Conservation (phyloP, 2,113 vertebrate genomes). For the Verasper variegatus region DNA sequence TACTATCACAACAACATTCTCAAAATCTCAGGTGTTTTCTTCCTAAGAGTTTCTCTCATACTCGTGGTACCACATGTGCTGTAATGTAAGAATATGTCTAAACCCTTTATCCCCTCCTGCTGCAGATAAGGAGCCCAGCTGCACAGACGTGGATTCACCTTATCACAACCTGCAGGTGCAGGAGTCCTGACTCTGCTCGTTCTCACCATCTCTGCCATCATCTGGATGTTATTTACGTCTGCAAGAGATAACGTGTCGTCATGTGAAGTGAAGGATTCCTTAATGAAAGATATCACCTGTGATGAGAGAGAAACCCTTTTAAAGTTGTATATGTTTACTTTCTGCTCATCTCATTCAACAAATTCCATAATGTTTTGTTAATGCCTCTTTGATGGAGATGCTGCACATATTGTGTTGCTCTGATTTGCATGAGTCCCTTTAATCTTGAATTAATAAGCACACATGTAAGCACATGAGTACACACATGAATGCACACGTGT, state of each 20-base stretch:
- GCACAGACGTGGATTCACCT: neutral
- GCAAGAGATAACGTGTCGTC: conserved; percentile 3
- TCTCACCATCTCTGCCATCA: conserved; percentile 11
- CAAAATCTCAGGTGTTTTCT: too few relatives aligned
- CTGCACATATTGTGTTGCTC: neutral
- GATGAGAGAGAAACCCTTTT: neutral
- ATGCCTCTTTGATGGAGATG: conserved; percentile 10
- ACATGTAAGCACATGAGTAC: neutral
- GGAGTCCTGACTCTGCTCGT: neutral
- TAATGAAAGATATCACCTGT: neutral
- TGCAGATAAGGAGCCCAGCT: neutral
- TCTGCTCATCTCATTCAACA: neutral
- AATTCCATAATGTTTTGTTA: conserved; percentile 10
- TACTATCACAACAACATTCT: too few relatives aligned
- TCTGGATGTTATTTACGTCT: neutral
- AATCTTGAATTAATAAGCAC: conserved; percentile 14
- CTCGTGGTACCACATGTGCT: too few relatives aligned
- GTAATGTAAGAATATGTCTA: neutral
- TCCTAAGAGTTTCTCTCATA: neutral
- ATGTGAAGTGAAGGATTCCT: neutral
- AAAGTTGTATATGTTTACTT: neutral
- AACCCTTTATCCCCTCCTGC: neutral
- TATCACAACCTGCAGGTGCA: conserved; percentile 30
- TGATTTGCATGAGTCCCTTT: conserved; percentile 23
- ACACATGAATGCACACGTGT: neutral